Percentiles rank a stretch among this genome's conserved stretches.
Evolutionary conservation across 35 echinoderm and acorn worm species (phyloP).

Genomic region (Acanthaster planci): DNA sequence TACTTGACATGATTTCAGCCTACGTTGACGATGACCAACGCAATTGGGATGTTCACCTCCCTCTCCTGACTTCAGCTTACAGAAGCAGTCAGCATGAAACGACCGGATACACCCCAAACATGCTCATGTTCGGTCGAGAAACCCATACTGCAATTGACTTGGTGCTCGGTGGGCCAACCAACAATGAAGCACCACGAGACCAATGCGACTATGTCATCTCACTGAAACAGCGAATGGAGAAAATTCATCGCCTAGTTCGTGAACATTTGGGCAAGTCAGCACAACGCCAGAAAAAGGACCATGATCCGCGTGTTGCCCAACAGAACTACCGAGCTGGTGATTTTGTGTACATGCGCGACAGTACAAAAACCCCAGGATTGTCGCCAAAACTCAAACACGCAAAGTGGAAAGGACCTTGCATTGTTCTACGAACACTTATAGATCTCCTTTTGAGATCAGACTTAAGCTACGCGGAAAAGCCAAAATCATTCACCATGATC

Average conservation of each 20-base stretch:
- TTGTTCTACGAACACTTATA: too few species aligned
- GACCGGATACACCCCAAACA: conserved; percentile 10
- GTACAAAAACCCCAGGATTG: background rate
- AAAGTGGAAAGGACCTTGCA: background rate
- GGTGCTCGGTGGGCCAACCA: too few species aligned
- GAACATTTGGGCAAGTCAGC: background rate
- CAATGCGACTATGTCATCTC: background rate
- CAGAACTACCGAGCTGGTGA: background rate
- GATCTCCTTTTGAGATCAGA: too few species aligned
- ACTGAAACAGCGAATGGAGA: background rate
- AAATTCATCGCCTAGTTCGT: background rate
- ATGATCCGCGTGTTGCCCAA: background rate
- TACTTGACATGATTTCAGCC: conserved; percentile 4
- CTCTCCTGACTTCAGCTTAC: conserved; percentile 11
- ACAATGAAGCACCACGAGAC: background rate
- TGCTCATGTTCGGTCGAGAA: conserved; percentile 45
- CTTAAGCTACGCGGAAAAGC: too few species aligned
- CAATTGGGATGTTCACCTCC: conserved; percentile 35
- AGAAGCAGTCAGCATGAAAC: background rate
- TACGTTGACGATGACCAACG: background rate
- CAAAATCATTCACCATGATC: too few species aligned
- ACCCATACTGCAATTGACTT: background rate
- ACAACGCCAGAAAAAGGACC: background rate
- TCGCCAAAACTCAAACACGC: background rate
- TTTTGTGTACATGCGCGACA: background rate